Evolutionary conservation across 2,113 vertebrate species (phyloP).

Genomic region (Pyxicephalus adspersus): DNA sequence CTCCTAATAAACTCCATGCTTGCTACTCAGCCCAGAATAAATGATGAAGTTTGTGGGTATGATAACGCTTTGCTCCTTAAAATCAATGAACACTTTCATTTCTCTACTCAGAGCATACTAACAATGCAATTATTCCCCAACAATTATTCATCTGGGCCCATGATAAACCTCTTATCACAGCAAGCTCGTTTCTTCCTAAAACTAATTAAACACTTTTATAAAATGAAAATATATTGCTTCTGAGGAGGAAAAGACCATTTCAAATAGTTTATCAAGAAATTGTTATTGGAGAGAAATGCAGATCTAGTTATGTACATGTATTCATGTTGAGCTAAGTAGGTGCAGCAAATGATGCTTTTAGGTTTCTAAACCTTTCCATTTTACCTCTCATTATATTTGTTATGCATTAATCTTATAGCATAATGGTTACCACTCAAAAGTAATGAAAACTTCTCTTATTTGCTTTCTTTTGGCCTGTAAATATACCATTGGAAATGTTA

Average conservation of each 20-base stretch:
- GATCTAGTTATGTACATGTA: neutral
- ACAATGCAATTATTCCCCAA: constrained; percentile 35
- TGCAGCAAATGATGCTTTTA: neutral
- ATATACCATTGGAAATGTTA: no score
- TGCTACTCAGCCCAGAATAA: constrained; percentile 2
- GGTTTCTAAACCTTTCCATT: neutral
- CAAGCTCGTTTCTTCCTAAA: constrained; percentile 16
- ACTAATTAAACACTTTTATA: constrained; percentile 34
- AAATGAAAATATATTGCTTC: constrained; percentile 38
- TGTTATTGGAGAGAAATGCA: neutral
- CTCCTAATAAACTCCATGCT: neutral
- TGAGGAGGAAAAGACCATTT: constrained; percentile 7
- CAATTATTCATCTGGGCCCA: constrained; percentile 31
- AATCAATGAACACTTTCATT: constrained; percentile 26
- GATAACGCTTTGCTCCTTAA: neutral
- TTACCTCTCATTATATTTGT: no score
- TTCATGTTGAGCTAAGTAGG: neutral
- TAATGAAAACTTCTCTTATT: no score
- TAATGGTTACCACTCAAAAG: no score
- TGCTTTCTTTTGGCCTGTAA: no score
- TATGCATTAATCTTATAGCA: no score
- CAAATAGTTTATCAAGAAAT: neutral
- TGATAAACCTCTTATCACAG: constrained; percentile 41
- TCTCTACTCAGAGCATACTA: neutral
- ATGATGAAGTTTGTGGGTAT: constrained; percentile 9